A percentile compares a stretch with the other conserved stretches of the same genome.
These are phyloP conservation scores for Xenopus borealis DNA, from an alignment of 2,113 vertebrate genomes.

Conservation along the genomic window DNA sequence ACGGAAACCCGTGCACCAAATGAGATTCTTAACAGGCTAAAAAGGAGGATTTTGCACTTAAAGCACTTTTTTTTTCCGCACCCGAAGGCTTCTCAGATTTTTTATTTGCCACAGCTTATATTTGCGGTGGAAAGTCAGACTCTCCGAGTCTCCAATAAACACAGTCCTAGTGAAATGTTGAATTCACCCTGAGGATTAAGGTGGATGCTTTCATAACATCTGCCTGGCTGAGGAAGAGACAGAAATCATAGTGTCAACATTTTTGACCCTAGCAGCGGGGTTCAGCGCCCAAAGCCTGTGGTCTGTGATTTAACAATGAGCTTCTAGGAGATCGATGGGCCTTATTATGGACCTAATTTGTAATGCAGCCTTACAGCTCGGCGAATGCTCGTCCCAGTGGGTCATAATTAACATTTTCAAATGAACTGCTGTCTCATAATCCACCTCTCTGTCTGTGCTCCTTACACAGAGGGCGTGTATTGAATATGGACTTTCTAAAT, in stretches of 20 bases:
- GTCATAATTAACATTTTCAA: constrained; percentile 27
- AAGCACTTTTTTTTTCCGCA: too few species aligned
- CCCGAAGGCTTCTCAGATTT: too few species aligned
- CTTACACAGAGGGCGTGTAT: neutral
- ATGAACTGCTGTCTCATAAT: constrained; percentile 15
- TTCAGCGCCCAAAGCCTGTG: neutral
- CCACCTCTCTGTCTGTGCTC: constrained; percentile 1
- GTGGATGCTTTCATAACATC: constrained; percentile 51
- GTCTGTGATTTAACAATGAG: neutral
- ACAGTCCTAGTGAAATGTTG: constrained; percentile 54
- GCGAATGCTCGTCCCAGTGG: constrained; percentile 7
- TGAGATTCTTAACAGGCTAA: too few species aligned
- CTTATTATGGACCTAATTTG: constrained; percentile 31
- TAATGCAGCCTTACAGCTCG: constrained; percentile 16
- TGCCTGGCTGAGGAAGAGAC: constrained; percentile 47
- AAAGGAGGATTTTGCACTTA: too few species aligned
- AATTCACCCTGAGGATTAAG: constrained; percentile 51
- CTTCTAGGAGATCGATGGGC: neutral
- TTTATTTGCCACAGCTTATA: too few species aligned
- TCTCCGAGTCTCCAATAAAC: constrained; percentile 13
- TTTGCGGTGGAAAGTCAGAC: neutral
- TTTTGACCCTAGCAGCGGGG: constrained; percentile 16
- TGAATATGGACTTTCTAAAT: constrained; percentile 9
- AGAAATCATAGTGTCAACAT: constrained; percentile 45
- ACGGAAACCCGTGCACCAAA: too few species aligned